Base-by-base conservation (phyloP, 2,113 vertebrate species). In the Ceratotherium simum region DNA sequence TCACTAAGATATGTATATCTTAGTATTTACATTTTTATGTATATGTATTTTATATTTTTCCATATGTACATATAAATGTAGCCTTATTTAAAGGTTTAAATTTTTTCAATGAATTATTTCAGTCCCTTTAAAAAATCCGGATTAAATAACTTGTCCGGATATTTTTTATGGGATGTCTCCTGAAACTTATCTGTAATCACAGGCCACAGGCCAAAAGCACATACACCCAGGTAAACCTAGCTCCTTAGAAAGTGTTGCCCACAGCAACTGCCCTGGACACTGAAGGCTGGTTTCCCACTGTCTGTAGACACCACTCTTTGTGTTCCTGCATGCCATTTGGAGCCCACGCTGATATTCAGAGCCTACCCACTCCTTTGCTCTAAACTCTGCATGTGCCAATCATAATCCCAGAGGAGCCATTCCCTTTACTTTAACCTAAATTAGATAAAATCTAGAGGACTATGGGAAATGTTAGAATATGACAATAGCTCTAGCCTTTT, bases 321-420 rank as follows among this genome's bases (percentile, higher is more conserved):
- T 54, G 67, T 60, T 62, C 1, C 14, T 9, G 0, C 0, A 3
- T 36, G 48, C 18, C 20, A 1, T 6, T 69, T 16, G 3, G 36
- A 51, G 54, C 13, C 27, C 3, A 3, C 9, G 0, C 20, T 20
- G 36, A 27, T 8, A 6, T 1, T 23, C 16, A 29, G 27, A 92
- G 27, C 8, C 9, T 21, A 8, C 12, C 1, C 12, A 23, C 8
- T 16, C 17, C 14, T 86, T 48, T 36, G 33, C 20, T 62, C 73
- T 84, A 31, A 73, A 16, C n/a, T 93, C 23, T 76, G 8, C 17
- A 8, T 62, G 8, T 64, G 46, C 4, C 69, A 39, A 5, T 12
- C 29, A 78, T 4, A 20, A 39, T 65, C 29, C 8, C 17, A 3
- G 3, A 48, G 36, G 25, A 33, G 4, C 0, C 4, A 9, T 21